A percentile compares a stretch with the other conserved stretches of the same genome.
phyloP scores from a whole-genome alignment of 2,797 vertebrate species.

The Eulemur coronatus region DNA sequence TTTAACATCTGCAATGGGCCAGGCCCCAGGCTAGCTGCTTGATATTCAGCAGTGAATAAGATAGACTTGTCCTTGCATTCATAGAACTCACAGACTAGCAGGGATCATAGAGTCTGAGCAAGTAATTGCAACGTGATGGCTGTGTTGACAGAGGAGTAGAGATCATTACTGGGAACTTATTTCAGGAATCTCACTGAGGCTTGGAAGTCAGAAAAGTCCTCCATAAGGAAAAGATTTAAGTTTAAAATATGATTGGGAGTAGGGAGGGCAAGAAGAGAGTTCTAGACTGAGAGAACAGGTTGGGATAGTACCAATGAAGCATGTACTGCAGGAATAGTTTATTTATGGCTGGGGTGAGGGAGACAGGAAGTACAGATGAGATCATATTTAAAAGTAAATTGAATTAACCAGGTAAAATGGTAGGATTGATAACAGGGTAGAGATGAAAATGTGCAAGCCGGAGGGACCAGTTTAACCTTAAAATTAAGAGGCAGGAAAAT shows the following conservation, averaged over 20 bases:
- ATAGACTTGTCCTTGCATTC: neutral
- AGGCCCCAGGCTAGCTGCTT: neutral
- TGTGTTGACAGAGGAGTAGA: neutral
- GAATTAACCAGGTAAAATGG: conserved; percentile 5
- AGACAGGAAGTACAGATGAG: neutral
- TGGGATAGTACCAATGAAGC: neutral
- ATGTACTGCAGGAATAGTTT: neutral
- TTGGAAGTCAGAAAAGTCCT: neutral
- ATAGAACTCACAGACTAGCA: neutral
- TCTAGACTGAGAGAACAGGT: neutral
- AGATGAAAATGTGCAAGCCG: neutral
- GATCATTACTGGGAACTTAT: neutral
- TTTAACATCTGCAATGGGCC: neutral
- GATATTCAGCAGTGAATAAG: neutral
- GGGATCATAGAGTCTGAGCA: neutral
- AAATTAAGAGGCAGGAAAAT: neutral
- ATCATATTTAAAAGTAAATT: neutral
- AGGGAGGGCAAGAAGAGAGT: neutral
- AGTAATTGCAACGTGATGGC: neutral
- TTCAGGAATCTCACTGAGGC: neutral
- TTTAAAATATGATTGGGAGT: neutral
- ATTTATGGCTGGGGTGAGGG: neutral
- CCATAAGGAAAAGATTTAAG: neutral
- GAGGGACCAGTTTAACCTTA: neutral
- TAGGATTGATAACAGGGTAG: neutral